Base-by-base conservation (phyloP, 2,113 vertebrate genomes). In the Ranitomeya variabilis region DNA sequence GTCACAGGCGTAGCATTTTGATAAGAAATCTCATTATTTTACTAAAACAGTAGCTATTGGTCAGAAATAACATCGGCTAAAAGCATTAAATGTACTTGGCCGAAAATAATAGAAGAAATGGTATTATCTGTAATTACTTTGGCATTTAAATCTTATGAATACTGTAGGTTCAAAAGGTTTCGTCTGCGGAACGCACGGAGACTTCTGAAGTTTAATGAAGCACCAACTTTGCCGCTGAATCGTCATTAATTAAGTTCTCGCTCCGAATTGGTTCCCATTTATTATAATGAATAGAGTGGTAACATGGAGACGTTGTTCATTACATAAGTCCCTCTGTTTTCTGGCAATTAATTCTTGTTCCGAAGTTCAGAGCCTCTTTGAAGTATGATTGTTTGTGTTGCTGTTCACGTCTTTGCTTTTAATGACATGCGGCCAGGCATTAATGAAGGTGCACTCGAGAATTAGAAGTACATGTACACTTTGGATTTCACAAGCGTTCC, bases 171-270 rank as follows among this genome's bases (percentile, higher is more conserved):
- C 80, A 64, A 18, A 84, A 79, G 77, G 21, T 57, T 79, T 79
- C 18, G 0, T 54, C 77, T 14, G 12, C 77, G 15, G 21, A 55
- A 54, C 54, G 23, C 52, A 14, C 13, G 8, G n/a, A 55, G 45
- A 71, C 82, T 71, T 84, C 64, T 11, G 64, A 71, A 84, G 82
- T 84, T 83, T 84, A 84, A 84, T 84, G 82, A 84, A 55, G 7
- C 82, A 8, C 64, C n/a, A 6, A 84, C 64, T 71, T 71, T 84
- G 64, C 51, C 6, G 62, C n/a, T 10, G 19, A 84, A 71, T 84
- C 7, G 64, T 52, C 51, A 7, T 55, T 84, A 84, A 84, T 84
- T 84, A 84, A 69, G n/a, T 84, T 71, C 19, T 19, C 21, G 10
- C 59, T 82, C 45, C 52, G 51, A 66, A 52, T 83, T 8, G 11